phyloP scores from a whole-genome alignment of 1,140 invertebrate genomes.

The Gryllus bimaculatus region DNA sequence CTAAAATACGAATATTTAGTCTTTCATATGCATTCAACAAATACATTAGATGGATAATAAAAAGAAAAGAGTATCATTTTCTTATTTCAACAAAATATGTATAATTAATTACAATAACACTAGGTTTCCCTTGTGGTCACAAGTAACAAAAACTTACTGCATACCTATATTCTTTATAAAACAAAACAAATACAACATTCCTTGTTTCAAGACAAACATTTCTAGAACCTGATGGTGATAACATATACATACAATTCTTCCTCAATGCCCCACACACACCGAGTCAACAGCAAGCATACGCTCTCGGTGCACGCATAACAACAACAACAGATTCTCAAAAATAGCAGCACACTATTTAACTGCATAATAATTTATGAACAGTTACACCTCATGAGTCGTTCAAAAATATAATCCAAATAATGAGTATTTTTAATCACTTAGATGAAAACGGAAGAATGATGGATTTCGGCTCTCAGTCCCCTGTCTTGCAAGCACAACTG shows the following conservation, averaged over 20 bases:
- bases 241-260: neutral
- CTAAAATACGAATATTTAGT: neutral
- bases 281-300: neutral
- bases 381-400: neutral
- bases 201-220: neutral
- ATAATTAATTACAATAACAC: neutral
- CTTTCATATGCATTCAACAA: neutral
- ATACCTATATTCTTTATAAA: neutral
- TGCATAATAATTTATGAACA: neutral
- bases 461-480: neutral
- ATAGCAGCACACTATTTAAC: neutral
- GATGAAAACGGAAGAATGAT: neutral
- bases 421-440: neutral
- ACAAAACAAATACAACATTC: slow-evolving; percentile 5
- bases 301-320: neutral
- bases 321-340: neutral
- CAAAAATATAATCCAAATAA: neutral
- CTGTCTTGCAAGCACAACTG: neutral
- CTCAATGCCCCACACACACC: neutral
- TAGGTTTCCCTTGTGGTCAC: neutral
- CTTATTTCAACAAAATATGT: neutral
- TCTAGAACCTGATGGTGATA: neutral
- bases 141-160: too few relatives aligned
- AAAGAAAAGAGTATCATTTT: neutral
- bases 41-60: neutral